phyloP scores from a whole-genome alignment of 92 coral and sea anemone genomes.

The Porites lobata region DNA sequence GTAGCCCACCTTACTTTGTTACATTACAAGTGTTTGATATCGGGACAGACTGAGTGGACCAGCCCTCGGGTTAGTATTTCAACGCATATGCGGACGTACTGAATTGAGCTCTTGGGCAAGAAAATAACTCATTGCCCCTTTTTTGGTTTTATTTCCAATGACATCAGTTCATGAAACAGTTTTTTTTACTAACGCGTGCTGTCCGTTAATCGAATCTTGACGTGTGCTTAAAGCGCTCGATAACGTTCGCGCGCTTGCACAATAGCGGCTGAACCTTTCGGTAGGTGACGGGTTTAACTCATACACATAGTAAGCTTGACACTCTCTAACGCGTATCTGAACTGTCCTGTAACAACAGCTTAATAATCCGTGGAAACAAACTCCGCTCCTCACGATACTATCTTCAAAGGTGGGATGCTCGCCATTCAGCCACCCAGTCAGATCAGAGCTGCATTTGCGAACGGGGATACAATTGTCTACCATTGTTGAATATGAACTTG shows the following conservation, averaged over 20 bases:
- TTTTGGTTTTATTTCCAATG: too few species aligned
- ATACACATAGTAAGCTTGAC: background rate
- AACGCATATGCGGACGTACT: too few species aligned
- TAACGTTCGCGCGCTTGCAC: background rate
- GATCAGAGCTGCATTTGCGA: conserved; percentile 3
- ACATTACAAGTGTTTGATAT: too few species aligned
- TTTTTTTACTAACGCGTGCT: too few species aligned
- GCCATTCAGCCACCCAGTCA: conserved; percentile 9
- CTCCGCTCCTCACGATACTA: conserved; percentile 3
- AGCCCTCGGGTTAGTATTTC: too few species aligned
- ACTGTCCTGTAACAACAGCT: conserved; percentile 13
- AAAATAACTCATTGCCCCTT: too few species aligned
- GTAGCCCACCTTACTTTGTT: too few species aligned
- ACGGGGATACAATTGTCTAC: background rate
- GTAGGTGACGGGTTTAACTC: conserved; percentile 9
- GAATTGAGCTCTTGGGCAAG: too few species aligned
- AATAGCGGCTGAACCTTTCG: background rate
- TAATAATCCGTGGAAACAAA: background rate
- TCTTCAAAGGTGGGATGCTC: background rate
- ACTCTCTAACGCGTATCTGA: conserved; percentile 17
- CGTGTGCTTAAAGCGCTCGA: too few species aligned
- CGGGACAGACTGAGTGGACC: too few species aligned
- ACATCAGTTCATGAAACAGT: too few species aligned
- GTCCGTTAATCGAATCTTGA: too few species aligned
- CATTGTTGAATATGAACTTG: conserved; percentile 11